phyloP scores from a whole-genome alignment of 2,797 vertebrate species.

The Peromyscus aztecus region DNA sequence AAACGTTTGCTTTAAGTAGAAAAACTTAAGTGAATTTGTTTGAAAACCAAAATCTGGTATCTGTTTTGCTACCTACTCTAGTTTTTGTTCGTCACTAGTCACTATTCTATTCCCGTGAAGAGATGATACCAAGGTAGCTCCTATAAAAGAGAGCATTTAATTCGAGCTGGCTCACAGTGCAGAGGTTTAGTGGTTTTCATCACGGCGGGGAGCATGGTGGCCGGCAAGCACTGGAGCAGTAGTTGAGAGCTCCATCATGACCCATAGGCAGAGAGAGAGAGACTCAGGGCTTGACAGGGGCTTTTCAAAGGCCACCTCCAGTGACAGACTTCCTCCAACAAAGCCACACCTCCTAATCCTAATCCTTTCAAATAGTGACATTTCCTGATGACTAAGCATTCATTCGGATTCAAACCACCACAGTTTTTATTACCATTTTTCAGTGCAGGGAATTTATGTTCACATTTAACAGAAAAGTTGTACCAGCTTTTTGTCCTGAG shows the following conservation, averaged over 20 bases:
- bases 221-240: too few species aligned
- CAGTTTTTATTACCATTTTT: neutral
- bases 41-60: neutral
- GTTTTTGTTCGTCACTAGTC: too few species aligned
- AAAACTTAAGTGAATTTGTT: neutral
- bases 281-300: neutral
- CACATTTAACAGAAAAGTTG: neutral
- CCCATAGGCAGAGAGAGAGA: neutral
- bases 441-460: neutral
- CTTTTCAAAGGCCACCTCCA: neutral
- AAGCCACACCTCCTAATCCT: neutral
- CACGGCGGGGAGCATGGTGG: neutral
- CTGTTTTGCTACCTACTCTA: constrained; percentile 13
- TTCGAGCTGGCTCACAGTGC: neutral
- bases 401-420: neutral
- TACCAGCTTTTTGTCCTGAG: neutral
- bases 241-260: neutral
- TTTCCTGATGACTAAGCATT: neutral
- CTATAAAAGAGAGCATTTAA: neutral
- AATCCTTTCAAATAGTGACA: neutral
- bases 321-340: neutral
- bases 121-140: neutral
- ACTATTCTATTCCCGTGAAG: neutral
- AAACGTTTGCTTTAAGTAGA: constrained; percentile 52
- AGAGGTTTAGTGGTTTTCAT: neutral